Evolutionary conservation across 23 tunicate genomes (phyloP), one percentile per base, ranked within the genome.

Genomic region (Phallusia fumigata): DNA sequence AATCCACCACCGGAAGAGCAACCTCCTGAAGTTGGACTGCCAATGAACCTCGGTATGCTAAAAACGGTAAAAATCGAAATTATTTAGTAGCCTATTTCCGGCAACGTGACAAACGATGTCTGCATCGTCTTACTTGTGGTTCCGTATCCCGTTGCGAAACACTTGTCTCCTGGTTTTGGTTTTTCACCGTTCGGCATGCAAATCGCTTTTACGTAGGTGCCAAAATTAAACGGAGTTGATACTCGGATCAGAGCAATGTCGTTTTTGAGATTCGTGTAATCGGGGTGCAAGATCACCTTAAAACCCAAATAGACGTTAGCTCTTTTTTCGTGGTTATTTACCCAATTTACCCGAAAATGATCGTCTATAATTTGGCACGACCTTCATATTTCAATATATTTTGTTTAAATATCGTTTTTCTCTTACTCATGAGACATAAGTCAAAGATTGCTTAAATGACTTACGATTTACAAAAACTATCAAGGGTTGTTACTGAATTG

Each of bases 91-190:
- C n/a, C n/a, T n/a, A n/a, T n/a, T n/a, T n/a, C n/a, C n/a, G n/a
- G n/a, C n/a, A n/a, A n/a, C n/a, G n/a, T n/a, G n/a, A n/a, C n/a
- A n/a, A n/a, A n/a, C n/a, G n/a, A n/a, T n/a, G n/a, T n/a, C n/a
- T n/a, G n/a, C n/a, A n/a, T n/a, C n/a, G 5, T 6, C 87, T 52
- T 88, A 88, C 92, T 31, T 21, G 84, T 83, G 26, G 75, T 34
- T 22, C 95, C 95, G 78, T 76, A 89, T 19, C 95, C 95, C 30
- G 89, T 52, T 0, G 89, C 89, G 75, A 65, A 84, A 58, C 95
- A 89, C 19, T 31, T 64, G 21, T 76, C 81, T 31, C 89, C 95
- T 8, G 81, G 30, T 74, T 80, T 33, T 21, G 88, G 83, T 79
- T 65, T 69, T 73, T 88, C 87, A 5, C 92, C 87, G 52, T 83